Evolutionary conservation across 1,140 invertebrate genomes (phyloP), one percentile per base, ranked within the genome.

Genomic region (Chionoecetes opilio): DNA sequence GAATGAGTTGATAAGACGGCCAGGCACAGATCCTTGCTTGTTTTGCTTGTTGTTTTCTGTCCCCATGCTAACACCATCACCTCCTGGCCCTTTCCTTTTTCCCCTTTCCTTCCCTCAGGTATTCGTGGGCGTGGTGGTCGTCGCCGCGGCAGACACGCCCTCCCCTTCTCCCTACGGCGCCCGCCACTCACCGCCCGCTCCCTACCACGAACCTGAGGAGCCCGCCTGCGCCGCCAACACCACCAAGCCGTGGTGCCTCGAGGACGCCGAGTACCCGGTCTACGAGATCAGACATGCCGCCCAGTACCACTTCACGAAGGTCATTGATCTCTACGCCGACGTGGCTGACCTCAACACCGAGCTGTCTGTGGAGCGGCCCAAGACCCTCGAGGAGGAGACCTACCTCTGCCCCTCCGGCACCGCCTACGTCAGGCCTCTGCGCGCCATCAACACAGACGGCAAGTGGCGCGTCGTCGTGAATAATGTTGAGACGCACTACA

Each of bases 171-270:
- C 31, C n/a, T 92, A 32, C 53, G 53, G 38, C 11, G 75, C 32
- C 26, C 32, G 91, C 63, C 63, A 90, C 93, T 35, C 91, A 0
- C 63, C 82, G 63, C 91, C 91, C 75, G 29, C 63, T 26, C 84
- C 82, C 37, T 63, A 37, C 17, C 63, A 82, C 63, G 63, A 92
- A 9, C 34, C 75, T 9, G 91, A 31, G 14, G 75, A 63, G n/a
- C 96, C 96, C 17, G 90, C 93, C 32, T 96, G 96, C 94, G 75
- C 96, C 93, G 95, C 96, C 53, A 96, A 96, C 94, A 94, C 96
- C 41, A 96, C 96, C 34, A 96, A 96, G 93, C 38, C 95, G 34
- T 96, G 96, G 96, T 96, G 96, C 93, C 94, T 96, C 14, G 92
- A 94, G 85, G 96, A 96, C 89, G 85, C 75, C 85, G 96, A 96